Evolutionary conservation across 1,140 invertebrate species (phyloP).

Genomic region (Brachionus rotundiformis): DNA sequence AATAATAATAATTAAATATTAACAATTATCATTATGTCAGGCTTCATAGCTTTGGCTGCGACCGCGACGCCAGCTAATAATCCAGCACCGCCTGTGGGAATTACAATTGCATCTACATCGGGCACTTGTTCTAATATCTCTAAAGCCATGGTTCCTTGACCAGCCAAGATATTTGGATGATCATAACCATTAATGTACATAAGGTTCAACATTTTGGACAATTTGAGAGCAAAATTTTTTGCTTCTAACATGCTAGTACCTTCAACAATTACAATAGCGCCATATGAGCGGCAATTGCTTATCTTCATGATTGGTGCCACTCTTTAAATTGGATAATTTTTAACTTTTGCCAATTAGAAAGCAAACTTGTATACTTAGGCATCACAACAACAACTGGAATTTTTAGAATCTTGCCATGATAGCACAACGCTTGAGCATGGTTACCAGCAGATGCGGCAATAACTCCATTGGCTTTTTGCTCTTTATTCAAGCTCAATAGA

Average conservation of each 20-base stretch:
- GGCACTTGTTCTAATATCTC: constrained; percentile 81
- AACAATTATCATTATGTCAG: constrained; percentile 70
- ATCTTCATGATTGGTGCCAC: constrained; percentile 91
- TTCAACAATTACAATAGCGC: constrained; percentile 79
- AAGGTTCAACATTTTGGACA: constrained; percentile 3
- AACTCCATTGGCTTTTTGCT: constrained; percentile 75
- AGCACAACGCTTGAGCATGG: constrained; percentile 82
- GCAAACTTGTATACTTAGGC: constrained; percentile 68
- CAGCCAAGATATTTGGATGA: constrained; percentile 87
- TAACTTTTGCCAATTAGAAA: constrained; percentile 56
- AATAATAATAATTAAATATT: background rate
- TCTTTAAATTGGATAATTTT: background rate
- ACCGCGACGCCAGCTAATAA: constrained; percentile 82
- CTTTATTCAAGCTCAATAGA: constrained; percentile 72
- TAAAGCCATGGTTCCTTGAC: constrained; percentile 85
- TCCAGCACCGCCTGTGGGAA: constrained; percentile 83
- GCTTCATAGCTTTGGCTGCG: constrained; percentile 80
- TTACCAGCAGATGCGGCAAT: constrained; percentile 89
- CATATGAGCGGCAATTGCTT: constrained; percentile 77
- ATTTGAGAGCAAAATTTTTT: constrained; percentile 48
- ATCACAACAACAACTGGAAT: constrained; percentile 89
- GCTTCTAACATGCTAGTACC: constrained; percentile 79
- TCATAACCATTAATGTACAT: constrained; percentile 69
- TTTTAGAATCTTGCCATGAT: constrained; percentile 77
- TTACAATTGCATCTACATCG: constrained; percentile 67